These are phyloP conservation scores for Pyrgus malvae DNA, from an alignment of 2,888 invertebrate species.

Conservation along the genomic window DNA sequence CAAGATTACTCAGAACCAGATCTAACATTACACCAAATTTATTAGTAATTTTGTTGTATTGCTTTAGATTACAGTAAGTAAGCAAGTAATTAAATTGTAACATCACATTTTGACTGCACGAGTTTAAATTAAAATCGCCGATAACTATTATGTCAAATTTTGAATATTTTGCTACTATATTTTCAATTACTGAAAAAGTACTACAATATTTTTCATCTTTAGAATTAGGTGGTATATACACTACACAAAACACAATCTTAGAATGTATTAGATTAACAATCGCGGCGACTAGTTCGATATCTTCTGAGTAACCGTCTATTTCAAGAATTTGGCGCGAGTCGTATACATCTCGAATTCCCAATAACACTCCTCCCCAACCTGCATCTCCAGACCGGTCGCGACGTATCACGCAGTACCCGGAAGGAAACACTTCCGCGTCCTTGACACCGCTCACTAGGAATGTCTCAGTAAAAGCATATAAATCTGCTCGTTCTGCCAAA, in stretches of 20 bases:
- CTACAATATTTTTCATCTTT: not conserved
- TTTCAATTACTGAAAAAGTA: not conserved
- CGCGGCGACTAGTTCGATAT: not conserved
- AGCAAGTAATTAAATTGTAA: slow-evolving; percentile 3
- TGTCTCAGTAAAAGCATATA: slow-evolving; percentile 4
- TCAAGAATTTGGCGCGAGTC: not conserved
- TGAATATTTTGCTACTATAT: not conserved
- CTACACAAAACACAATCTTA: not conserved
- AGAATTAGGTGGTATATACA: not conserved
- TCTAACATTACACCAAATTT: not conserved
- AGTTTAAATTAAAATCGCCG: too few relatives aligned
- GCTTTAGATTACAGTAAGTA: not conserved
- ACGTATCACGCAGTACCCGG: not conserved
- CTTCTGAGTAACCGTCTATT: not conserved
- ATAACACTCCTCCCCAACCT: slow-evolving; percentile 1
- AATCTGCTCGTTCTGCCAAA: not conserved
- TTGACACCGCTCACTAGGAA: not conserved
- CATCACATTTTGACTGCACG: not conserved
- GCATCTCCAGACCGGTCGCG: not conserved
- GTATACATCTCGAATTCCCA: not conserved
- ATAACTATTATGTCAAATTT: not conserved
- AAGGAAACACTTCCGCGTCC: slow-evolving; percentile 1
- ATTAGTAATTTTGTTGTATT: slow-evolving; percentile 2
- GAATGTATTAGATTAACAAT: not conserved
- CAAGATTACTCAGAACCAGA: slow-evolving; percentile 1